These are phyloP conservation scores for Coendou prehensilis DNA, from an alignment of 2,797 vertebrate genomes.

Conservation along the genomic window DNA sequence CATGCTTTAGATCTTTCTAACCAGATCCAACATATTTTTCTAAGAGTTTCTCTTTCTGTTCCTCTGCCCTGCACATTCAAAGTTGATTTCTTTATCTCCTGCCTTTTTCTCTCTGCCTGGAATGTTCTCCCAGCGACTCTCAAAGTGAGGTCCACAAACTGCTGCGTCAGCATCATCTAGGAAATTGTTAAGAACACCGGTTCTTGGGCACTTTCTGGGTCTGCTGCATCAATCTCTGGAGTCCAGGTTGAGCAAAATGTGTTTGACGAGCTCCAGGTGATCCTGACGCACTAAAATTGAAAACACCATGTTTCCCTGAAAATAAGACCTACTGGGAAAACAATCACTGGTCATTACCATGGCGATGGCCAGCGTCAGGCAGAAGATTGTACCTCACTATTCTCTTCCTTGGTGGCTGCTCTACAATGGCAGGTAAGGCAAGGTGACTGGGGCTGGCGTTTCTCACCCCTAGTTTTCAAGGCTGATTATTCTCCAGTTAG, in stretches of 20 bases:
- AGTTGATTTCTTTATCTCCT: slow-evolving; percentile 18
- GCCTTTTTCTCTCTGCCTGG: not conserved
- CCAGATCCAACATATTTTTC: not conserved
- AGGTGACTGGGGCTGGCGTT: not conserved
- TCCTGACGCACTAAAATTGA: not conserved
- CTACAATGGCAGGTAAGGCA: not conserved
- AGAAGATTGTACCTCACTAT: not conserved
- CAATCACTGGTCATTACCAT: not conserved
- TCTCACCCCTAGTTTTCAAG: not conserved
- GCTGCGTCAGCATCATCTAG: not conserved
- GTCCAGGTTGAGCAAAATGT: not conserved
- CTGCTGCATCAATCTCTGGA: not conserved
- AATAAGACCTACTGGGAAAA: not conserved
- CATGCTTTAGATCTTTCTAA: not conserved
- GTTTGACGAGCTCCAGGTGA: not conserved
- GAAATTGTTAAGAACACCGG: not conserved
- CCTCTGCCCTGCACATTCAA: not conserved
- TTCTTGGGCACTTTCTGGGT: not conserved
- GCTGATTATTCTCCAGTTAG: not conserved
- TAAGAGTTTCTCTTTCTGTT: not conserved
- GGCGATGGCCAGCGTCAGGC: not conserved
- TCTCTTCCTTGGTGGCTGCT: not conserved
- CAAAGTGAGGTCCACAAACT: not conserved
- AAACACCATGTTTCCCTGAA: not conserved
- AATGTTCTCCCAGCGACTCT: not conserved